Evolutionary conservation across 1,140 invertebrate species (phyloP).

Genomic region (Spodoptera litura): DNA sequence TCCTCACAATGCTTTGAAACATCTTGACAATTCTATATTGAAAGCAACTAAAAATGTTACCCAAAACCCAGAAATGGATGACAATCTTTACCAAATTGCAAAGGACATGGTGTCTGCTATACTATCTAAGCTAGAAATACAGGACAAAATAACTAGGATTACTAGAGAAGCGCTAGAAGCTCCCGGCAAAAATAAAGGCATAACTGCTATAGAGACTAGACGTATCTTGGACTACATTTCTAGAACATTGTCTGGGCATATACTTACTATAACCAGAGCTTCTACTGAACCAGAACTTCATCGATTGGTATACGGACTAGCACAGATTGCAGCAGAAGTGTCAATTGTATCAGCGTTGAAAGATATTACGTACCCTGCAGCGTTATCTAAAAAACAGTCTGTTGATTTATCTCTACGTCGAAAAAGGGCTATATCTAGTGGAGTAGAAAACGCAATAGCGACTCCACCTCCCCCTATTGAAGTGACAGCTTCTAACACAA

Average conservation of each 20-base stretch:
- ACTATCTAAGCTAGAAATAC: constrained; percentile 75
- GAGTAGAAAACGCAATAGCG: constrained; percentile 40
- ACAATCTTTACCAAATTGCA: constrained; percentile 76
- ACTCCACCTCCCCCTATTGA: constrained; percentile 48
- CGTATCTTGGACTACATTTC: constrained; percentile 81
- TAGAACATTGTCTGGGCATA: constrained; percentile 76
- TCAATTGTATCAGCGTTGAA: constrained; percentile 81
- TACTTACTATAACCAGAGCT: constrained; percentile 73
- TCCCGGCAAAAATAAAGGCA: constrained; percentile 76
- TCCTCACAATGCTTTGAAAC: constrained; percentile 72
- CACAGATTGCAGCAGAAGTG: constrained; percentile 79
- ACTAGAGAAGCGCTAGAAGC: constrained; percentile 79
- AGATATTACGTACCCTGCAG: constrained; percentile 77
- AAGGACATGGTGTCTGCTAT: constrained; percentile 78
- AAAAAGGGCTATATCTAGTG: constrained; percentile 65
- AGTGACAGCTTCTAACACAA: constrained; percentile 58
- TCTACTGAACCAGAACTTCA: constrained; percentile 81
- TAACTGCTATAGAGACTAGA: constrained; percentile 80
- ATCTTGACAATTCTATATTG: constrained; percentile 72
- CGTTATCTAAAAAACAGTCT: constrained; percentile 79
- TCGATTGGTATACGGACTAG: constrained; percentile 77
- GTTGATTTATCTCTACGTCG: constrained; percentile 76
- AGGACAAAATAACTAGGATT: constrained; percentile 81
- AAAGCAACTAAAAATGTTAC: constrained; percentile 79
- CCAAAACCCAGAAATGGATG: constrained; percentile 78